Conservation (phyloP, 2,113 vertebrate species). For the Calidris pygmaea region DNA sequence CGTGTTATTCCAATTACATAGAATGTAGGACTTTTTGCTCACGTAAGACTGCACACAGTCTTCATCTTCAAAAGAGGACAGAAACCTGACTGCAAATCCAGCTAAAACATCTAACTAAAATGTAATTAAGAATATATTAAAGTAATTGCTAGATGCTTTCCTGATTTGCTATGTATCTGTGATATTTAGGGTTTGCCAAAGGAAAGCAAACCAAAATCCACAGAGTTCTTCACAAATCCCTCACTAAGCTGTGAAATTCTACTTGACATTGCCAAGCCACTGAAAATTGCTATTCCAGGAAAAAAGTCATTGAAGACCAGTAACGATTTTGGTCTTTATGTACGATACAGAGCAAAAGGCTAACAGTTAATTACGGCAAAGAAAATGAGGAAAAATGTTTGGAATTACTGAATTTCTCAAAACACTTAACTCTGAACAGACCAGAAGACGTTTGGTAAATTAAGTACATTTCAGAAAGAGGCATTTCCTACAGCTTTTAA, state of each 20-base stretch:
- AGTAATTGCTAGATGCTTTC: constrained; percentile 15
- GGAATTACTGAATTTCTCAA: neutral
- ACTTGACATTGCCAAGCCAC: constrained; percentile 9
- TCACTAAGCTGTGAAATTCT: constrained; percentile 5
- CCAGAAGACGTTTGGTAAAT: neutral
- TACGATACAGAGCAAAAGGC: neutral
- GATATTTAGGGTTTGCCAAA: neutral
- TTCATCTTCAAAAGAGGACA: neutral
- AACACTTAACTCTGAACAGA: neutral
- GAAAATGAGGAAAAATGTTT: neutral
- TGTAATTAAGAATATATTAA: neutral
- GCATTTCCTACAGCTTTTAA: neutral
- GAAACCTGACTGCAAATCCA: neutral
- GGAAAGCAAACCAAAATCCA: neutral
- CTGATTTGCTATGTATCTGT: neutral
- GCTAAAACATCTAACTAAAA: neutral
- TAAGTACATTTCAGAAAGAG: neutral
- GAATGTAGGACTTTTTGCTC: neutral
- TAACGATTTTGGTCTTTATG: neutral
- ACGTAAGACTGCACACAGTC: neutral
- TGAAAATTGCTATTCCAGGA: constrained; percentile 27
- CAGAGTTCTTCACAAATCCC: neutral
- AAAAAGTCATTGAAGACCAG: neutral
- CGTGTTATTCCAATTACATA: neutral
- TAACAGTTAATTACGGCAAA: neutral